Evolutionary conservation across 2,797 vertebrate species (phyloP), one percentile per base, ranked within the genome.

Genomic region (Alosa sapidissima): DNA sequence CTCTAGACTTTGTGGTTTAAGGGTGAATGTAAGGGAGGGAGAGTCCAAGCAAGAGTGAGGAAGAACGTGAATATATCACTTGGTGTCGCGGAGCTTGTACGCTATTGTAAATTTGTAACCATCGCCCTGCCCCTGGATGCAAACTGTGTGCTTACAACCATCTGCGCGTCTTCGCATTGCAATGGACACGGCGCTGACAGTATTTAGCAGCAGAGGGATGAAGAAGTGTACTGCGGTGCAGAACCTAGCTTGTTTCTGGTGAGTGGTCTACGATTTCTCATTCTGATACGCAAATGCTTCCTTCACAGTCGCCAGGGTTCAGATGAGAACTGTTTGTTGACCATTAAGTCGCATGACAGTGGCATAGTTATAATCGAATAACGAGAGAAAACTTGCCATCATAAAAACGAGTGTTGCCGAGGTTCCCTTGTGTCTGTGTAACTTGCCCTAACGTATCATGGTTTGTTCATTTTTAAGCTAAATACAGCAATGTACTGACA

Each of bases 1-100:
- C 92, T 91, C 90, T 83, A 82, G 85, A 81, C 89, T 87, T 89
- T 89, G 89, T 21, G 72, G 41, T 78, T 78, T 16, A 78, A 47
- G 72, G 45, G 72, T 78, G 72, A 78, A 78, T 19, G 72, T 47
- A 21, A 45, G 72, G 33, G 68, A 75, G 68, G 83, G 87, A 88
- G 82, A 90, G 89, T 62, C 84, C 83, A 87, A 88, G 87, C 85
- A 75, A 88, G 88, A 81, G 75, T 84, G 81, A 85, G 84, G 81
- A 85, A 83, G 55, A 87, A 84, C 87, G 88, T 78, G 36, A 78
- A 78, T 41, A 78, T 78, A 78, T 78, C 72, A 81, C 81, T 72
- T 75, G 84, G 65, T 68, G 82, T 81, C 85, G 54, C 81, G 49
- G 47, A 85, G 68, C 28, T 60, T 48, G 84, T 55, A 81, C 81